Base-by-base conservation (phyloP, 1,140 invertebrate species). In the Pseudomyrmex flavicornis region DNA sequence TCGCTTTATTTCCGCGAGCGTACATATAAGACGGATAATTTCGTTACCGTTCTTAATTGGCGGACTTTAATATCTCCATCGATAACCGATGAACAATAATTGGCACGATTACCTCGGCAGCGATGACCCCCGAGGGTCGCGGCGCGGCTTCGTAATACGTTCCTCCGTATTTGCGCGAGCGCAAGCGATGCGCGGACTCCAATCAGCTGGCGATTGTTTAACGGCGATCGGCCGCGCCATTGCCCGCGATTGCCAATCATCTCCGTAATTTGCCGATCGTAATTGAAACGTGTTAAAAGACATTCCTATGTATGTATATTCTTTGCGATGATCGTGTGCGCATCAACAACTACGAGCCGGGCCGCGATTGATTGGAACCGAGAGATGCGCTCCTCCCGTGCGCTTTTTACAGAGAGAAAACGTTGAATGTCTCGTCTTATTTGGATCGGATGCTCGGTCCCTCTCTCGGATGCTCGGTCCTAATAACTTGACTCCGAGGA, bases 201-300 rank as follows among this genome's bases (percentile, higher is more conserved):
- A 91, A 91, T 92, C 89, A 90, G 88, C 84, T 56, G 72, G 46
- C 86, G 85, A 92, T 91, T 91, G 90, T 92, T 92, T 88, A 90
- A 83, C 85, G 82, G 44, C 79, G 73, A 88, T 85, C 90, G 88
- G 88, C 88, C 82, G 69, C 59, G 69, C 59, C 73, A 83, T 17
- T 17, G 80, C 20, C 72, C 73, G 87, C 83, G 83, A 92, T 91
- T 91, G 86, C 74, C 88, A 91, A 92, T 91, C 87, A 91, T 82
- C 86, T 76, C 48, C 48, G 72, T 70, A 87, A 91, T 91, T 88
- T 75, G 85, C 69, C 83, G 66, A 86, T 91, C 91, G 88, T 89
- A 84, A 90, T 87, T 82, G 73, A 83, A 80, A 88, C 72, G 69
- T 46, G 52, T 56, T 58, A 48, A 74, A 83, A 77, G 35, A 72